phyloP scores from a whole-genome alignment of 2,888 invertebrate genomes.

The Hydroisotoma schaefferi region DNA sequence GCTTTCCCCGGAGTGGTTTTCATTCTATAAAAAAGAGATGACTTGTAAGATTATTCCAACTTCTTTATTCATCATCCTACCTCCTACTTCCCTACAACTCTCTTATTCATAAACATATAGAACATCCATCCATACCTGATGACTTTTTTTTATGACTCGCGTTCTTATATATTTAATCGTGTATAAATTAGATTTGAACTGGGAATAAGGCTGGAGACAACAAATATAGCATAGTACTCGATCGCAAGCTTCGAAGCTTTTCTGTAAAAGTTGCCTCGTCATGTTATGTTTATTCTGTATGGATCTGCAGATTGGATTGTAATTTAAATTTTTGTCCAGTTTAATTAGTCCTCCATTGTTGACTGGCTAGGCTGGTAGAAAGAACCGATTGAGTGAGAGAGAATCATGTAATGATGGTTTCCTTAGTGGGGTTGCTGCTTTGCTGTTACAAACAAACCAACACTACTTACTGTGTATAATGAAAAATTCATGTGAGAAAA shows the following conservation, averaged over 20 bases:
- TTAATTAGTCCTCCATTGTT: conserved; percentile 42
- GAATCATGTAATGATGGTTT: conserved; percentile 9
- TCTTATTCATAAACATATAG: too few species aligned
- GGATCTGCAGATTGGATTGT: conserved; percentile 27
- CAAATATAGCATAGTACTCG: background rate
- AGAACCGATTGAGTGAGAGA: background rate
- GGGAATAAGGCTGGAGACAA: conserved; percentile 1
- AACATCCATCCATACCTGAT: too few species aligned
- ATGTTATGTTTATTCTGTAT: conserved; percentile 19
- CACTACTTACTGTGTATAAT: too few species aligned
- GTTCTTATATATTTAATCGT: too few species aligned
- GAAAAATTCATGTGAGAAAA: background rate
- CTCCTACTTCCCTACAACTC: too few species aligned
- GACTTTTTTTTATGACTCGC: conserved; percentile 6
- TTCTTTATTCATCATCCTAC: conserved; percentile 4
- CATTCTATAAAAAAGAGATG: background rate
- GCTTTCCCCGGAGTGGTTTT: background rate
- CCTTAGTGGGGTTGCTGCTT: conserved; percentile 8
- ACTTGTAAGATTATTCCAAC: conserved; percentile 1
- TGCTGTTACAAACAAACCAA: too few species aligned
- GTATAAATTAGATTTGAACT: too few species aligned
- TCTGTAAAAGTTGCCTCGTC: conserved; percentile 28
- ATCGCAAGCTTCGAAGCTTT: background rate
- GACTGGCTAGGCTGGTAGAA: background rate
- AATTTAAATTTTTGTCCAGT: conserved; percentile 42